Base-by-base conservation (phyloP, 2,797 vertebrate species). In the Masticophis lateralis region DNA sequence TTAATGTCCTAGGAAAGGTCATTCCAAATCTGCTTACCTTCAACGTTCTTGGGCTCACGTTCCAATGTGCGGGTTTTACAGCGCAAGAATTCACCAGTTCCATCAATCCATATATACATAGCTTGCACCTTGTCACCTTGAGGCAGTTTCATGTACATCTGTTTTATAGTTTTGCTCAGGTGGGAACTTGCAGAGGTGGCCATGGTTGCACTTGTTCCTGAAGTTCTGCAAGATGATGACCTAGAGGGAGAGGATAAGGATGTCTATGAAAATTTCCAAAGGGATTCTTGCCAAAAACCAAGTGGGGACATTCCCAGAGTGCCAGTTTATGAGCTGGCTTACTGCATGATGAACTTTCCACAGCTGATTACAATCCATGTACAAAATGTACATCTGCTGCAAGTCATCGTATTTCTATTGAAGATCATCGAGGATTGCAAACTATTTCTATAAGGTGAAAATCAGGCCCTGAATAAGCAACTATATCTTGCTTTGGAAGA, bases 41-140 rank as follows among this genome's bases (percentile, higher is more conserved):
- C 98, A 3, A 99, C 89, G 95, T 98, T 98, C 96, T 99, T 99
- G 87, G 99, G 99, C 92, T 99, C 99, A 0, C 43, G 97, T 96
- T 99, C 98, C 95, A 99, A 97, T 0, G 99, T 99, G 91, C 98
- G 98, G 69, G 99, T 99, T 97, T 99, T 99, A 96, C 99, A 99
- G 14, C 99, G 98, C 59, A 99, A 98, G 8, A 98, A 98, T 96
- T 99, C 99, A 90, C 99, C 99, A 0, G 99, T 99, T 7, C 99
- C 99, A 2, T 99, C 99, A 0, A 99, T 98, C 99, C 99, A 99
- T 95, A 99, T 98, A 93, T 99, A 99, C 99, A 99, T 99, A 91
- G 98, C 99, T 92, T 99, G 99, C 28, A 99, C 98, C 94, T 98
- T 98, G 43, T 99, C 98, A 0, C 99, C 99, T 96, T 99, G 99